Evolutionary conservation across 2,888 invertebrate genomes (phyloP).

Genomic region (Serripes groenlandicus): DNA sequence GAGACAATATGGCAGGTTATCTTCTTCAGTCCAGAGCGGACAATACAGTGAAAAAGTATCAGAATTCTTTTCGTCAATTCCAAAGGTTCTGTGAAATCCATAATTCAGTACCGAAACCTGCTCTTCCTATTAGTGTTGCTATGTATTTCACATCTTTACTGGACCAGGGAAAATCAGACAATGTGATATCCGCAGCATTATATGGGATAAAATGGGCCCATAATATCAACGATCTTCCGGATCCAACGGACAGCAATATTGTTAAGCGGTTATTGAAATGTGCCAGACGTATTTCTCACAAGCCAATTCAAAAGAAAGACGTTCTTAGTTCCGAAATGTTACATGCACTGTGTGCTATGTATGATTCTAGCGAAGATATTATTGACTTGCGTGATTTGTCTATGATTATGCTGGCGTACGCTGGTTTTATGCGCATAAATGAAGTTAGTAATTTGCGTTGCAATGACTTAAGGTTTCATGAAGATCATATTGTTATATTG

Average conservation of each 20-base stretch:
- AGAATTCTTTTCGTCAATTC: background rate
- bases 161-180: background rate
- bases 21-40: background rate
- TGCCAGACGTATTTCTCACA: conserved; percentile 22
- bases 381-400: conserved; percentile 29
- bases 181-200: conserved; percentile 13
- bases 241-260: conserved; percentile 30
- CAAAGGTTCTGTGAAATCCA: background rate
- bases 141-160: conserved; percentile 18
- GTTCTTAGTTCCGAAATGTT: conserved; percentile 5
- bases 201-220: conserved; percentile 45
- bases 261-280: conserved; percentile 26
- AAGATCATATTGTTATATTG: conserved; percentile 4
- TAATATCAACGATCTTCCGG: conserved; percentile 31
- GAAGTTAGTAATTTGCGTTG: conserved; percentile 18
- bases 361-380: conserved; percentile 1
- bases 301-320: conserved; percentile 29
- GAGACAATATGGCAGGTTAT: background rate
- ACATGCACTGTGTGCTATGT: conserved; percentile 13
- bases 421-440: conserved; percentile 29
- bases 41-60: conserved; percentile 18
- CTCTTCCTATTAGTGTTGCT: conserved; percentile 10
- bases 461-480: conserved; percentile 19
- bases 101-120: conserved; percentile 1
- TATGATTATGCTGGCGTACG: conserved; percentile 28